Conservation (phyloP, 2,113 vertebrate species). For the Hassar affinis region DNA sequence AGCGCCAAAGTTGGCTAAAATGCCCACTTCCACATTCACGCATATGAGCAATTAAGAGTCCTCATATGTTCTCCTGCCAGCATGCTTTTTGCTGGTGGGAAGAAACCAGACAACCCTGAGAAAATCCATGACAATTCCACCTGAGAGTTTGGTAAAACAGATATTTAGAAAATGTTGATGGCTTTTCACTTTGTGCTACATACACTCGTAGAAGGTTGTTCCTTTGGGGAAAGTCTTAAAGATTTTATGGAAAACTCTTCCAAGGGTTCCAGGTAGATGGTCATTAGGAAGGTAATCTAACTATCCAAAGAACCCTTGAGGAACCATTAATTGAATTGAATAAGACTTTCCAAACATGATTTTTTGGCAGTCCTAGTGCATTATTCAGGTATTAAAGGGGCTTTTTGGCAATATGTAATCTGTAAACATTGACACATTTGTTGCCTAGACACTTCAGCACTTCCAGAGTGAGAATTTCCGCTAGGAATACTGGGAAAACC, state of each 20-base stretch:
- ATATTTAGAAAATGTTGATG: not conserved
- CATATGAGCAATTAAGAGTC: not conserved
- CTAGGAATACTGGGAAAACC: not conserved
- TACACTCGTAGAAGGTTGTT: not conserved
- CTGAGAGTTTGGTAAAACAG: not conserved
- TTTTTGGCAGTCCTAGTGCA: not conserved
- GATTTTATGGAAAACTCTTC: not conserved
- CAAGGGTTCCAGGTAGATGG: not conserved
- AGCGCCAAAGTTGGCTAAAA: not conserved
- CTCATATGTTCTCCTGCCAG: not conserved
- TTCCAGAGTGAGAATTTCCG: not conserved
- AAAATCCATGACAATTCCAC: not conserved
- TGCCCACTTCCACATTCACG: not conserved
- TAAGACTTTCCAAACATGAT: not conserved
- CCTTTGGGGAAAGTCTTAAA: not conserved
- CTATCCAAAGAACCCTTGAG: not conserved
- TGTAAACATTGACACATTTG: not conserved
- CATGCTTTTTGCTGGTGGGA: not conserved
- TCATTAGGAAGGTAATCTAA: not conserved
- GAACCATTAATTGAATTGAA: too few relatives aligned
- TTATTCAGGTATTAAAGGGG: not conserved
- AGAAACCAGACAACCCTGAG: not conserved
- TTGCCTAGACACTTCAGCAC: not conserved
- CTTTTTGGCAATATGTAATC: not conserved
- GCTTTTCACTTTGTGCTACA: not conserved